Percentiles rank a stretch among this genome's conserved stretches.
Evolutionary conservation across 2,113 vertebrate genomes (phyloP).

Genomic region (Leptocoma aspasia): DNA sequence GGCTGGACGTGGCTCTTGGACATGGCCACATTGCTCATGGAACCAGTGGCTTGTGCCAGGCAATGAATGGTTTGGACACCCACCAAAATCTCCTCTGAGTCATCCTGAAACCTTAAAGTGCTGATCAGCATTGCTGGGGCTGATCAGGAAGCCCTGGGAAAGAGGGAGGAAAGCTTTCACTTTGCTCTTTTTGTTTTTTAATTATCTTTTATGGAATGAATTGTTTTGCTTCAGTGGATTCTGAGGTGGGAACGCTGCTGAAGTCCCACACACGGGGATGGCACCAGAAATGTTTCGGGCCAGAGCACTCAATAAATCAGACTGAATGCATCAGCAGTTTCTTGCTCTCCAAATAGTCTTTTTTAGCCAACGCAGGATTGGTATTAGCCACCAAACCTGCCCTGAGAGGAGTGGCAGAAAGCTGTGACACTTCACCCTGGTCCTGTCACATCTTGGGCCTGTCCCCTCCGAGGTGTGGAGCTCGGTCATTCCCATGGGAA

Average conservation of each 20-base stretch:
- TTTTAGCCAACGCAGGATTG: not conserved
- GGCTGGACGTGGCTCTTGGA: not conserved
- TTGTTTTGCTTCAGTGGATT: not conserved
- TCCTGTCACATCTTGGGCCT: rapidly evolving
- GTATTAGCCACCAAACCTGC: not conserved
- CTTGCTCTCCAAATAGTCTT: not conserved
- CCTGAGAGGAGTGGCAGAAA: not conserved
- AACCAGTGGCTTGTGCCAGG: not conserved
- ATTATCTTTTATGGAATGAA: not conserved
- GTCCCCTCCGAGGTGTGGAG: not conserved
- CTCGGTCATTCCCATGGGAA: not conserved
- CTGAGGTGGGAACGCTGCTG: not conserved
- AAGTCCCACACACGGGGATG: rapidly evolving
- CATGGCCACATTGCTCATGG: rapidly evolving
- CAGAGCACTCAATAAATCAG: rapidly evolving
- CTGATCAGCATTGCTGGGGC: not conserved
- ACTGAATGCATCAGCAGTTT: not conserved
- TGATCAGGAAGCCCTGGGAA: not conserved
- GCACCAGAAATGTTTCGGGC: not conserved
- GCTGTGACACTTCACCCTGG: not conserved
- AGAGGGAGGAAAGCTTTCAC: not conserved
- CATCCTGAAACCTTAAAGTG: not conserved
- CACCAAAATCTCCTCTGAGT: not conserved
- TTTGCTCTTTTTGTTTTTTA: not conserved
- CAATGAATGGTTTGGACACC: not conserved